Conservation (phyloP, 2,797 vertebrate species). For the Eulemur mongoz region DNA sequence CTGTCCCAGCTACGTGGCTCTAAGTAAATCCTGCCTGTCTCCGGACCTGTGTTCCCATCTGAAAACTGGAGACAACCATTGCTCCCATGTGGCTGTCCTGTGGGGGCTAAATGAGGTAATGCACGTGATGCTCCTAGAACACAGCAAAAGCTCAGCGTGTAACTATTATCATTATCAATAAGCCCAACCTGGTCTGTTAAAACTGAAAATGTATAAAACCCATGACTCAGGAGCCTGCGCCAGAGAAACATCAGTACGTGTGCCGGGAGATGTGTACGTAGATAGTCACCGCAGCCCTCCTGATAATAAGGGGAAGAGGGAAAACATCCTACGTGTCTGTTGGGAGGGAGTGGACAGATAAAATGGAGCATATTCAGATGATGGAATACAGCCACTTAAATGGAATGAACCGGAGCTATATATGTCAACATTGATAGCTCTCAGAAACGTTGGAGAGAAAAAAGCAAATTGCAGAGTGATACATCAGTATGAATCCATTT, state of each 20-base stretch:
- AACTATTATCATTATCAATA: neutral
- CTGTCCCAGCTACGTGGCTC: neutral
- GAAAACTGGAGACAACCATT: neutral
- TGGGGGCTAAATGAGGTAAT: neutral
- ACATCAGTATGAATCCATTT: slow-evolving; percentile 60
- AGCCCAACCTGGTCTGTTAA: neutral
- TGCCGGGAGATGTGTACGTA: neutral
- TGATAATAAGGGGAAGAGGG: neutral
- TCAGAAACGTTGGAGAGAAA: slow-evolving; percentile 54
- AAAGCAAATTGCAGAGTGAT: slow-evolving; percentile 44
- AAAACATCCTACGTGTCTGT: neutral
- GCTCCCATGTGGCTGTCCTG: fast-evolving
- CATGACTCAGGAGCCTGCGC: neutral
- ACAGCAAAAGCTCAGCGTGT: neutral
- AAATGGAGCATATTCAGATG: neutral
- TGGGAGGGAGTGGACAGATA: neutral
- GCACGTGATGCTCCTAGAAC: fast-evolving
- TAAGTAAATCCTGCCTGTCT: neutral
- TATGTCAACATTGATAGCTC: slow-evolving; percentile 44
- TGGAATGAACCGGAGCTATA: neutral
- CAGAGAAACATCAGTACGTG: neutral
- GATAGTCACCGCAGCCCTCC: neutral
- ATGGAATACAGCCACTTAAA: neutral
- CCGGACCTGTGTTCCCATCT: neutral
- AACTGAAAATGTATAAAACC: neutral